Conservation (phyloP, 1,140 invertebrate species). For the Aphelenchoides fujianensis region DNA sequence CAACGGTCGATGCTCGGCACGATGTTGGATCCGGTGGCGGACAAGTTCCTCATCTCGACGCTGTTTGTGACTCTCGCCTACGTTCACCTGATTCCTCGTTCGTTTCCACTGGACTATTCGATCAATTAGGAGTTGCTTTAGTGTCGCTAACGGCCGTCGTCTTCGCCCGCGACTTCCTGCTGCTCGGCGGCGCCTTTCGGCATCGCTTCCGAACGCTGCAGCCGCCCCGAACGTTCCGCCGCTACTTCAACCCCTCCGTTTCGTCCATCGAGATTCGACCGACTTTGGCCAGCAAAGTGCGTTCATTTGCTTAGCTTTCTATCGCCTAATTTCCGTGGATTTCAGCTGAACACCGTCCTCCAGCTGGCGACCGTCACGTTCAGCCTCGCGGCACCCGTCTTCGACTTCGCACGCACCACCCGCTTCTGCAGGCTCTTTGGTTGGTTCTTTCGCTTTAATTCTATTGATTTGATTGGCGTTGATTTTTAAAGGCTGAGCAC, state of each 20-base stretch:
- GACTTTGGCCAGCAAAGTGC: conserved; percentile 84
- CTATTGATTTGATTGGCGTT: too few relatives aligned
- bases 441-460: too few relatives aligned
- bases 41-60: conserved; percentile 86
- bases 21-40: conserved; percentile 92
- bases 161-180: conserved; percentile 75
- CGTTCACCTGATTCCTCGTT: conserved; percentile 77
- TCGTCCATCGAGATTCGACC: conserved; percentile 85
- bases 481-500: conserved; percentile 31
- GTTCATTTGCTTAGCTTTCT: too few relatives aligned
- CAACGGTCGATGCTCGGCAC: conserved; percentile 88
- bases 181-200: conserved; percentile 78
- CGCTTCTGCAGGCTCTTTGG: conserved; percentile 74
- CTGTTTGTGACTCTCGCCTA: conserved; percentile 81
- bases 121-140: too few relatives aligned
- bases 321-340: too few relatives aligned
- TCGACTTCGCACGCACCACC: conserved; percentile 76
- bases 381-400: conserved; percentile 77
- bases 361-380: conserved; percentile 77
- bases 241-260: conserved; percentile 84
- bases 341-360: conserved; percentile 76
- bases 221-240: conserved; percentile 72
- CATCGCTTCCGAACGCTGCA: conserved; percentile 84
- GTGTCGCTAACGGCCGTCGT: conserved; percentile 77
- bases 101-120: too few relatives aligned